These are phyloP conservation scores for Drosophila kepulauana DNA, from an alignment of 1,140 invertebrate genomes.

Conservation along the genomic window DNA sequence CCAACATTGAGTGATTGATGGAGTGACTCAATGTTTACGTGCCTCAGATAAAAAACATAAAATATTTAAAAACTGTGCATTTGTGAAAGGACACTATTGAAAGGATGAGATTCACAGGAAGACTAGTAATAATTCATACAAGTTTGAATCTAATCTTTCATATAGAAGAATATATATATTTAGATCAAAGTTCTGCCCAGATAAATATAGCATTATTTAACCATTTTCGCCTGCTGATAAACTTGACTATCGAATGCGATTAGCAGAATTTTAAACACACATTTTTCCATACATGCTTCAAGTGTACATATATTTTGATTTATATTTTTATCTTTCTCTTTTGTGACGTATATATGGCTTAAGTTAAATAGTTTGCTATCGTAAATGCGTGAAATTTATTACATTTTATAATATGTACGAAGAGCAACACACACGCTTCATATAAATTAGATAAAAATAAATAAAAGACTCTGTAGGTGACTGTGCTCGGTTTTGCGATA, in stretches of 20 bases:
- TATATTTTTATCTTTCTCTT: background rate
- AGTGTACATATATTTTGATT: too few species aligned
- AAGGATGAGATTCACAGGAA: too few species aligned
- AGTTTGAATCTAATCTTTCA: background rate
- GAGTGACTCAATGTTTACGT: slow-evolving; percentile 22
- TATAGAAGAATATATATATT: slow-evolving; percentile 7
- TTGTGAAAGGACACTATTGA: background rate
- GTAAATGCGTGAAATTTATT: slow-evolving; percentile 41
- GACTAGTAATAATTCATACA: too few species aligned
- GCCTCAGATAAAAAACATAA: slow-evolving; percentile 6
- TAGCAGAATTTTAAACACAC: too few species aligned
- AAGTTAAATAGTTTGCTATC: slow-evolving; percentile 65
- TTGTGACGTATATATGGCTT: slow-evolving; percentile 16
- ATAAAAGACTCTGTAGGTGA: too few species aligned
- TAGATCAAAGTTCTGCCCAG: too few species aligned
- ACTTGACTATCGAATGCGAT: too few species aligned
- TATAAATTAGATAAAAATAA: slow-evolving; percentile 52
- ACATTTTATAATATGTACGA: slow-evolving; percentile 42
- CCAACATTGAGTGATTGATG: background rate
- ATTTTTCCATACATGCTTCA: too few species aligned
- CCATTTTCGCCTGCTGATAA: too few species aligned
- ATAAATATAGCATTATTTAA: too few species aligned
- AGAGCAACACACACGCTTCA: slow-evolving; percentile 54
- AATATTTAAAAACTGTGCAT: background rate
- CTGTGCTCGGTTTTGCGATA: too few species aligned